phyloP scores from a whole-genome alignment of 1,140 invertebrate genomes.

The Pseudomyrmex sp. region DNA sequence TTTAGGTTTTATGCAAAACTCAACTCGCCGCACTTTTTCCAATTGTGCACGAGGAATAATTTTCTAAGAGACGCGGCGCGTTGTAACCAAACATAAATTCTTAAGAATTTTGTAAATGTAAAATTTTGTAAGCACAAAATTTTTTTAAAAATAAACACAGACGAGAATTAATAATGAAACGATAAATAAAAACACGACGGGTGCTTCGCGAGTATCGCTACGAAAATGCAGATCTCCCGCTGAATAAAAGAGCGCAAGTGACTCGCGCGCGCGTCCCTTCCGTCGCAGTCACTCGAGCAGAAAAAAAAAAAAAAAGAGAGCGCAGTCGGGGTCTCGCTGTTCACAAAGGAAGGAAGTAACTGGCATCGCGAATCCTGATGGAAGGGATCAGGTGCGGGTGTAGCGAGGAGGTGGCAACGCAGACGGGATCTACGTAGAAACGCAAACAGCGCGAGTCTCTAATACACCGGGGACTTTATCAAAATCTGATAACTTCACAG shows the following conservation, averaged over 20 bases:
- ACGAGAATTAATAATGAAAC: constrained; percentile 5
- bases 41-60: constrained; percentile 34
- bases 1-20: constrained; percentile 65
- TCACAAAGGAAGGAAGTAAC: constrained; percentile 47
- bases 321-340: constrained; percentile 36
- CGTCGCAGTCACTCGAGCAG: too few species aligned
- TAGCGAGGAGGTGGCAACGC: constrained; percentile 60
- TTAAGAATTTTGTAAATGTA: background rate
- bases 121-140: constrained; percentile 13
- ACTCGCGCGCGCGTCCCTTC: too few species aligned
- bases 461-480: constrained; percentile 80
- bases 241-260: constrained; percentile 20
- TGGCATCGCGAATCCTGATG: constrained; percentile 64
- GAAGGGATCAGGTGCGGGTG: constrained; percentile 39
- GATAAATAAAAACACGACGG: constrained; percentile 1
- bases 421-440: constrained; percentile 76
- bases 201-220: constrained; percentile 12
- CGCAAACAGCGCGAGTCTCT: constrained; percentile 72
- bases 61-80: constrained; percentile 23
- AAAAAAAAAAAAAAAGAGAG: background rate
- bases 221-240: constrained; percentile 13
- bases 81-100: constrained; percentile 39
- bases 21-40: constrained; percentile 48
- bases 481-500: constrained; percentile 80
- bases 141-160: background rate